Conservation (phyloP, 2,113 vertebrate genomes). For the Struthidea cinerea region DNA sequence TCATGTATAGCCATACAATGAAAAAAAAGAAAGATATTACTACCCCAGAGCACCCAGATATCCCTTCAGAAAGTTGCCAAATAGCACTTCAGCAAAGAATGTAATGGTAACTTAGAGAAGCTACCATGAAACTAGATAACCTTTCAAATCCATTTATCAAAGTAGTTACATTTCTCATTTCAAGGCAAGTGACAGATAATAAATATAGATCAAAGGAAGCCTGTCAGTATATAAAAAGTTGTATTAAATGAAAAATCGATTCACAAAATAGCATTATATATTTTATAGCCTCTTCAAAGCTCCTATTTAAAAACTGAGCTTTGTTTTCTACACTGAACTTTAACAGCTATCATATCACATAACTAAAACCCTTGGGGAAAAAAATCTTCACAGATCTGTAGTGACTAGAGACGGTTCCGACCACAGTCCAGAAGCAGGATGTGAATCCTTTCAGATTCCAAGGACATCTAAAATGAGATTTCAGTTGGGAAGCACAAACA, state of each 20-base stretch:
- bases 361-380: neutral
- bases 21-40: neutral
- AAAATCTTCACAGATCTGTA: neutral
- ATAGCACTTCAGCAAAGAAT: neutral
- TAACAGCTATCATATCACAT: neutral
- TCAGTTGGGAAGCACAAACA: neutral
- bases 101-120: constrained; percentile 1
- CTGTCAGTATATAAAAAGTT: neutral
- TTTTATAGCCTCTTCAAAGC: neutral
- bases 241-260: neutral
- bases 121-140: constrained; percentile 18
- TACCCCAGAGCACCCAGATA: neutral
- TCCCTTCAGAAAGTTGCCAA: neutral
- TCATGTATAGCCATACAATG: neutral
- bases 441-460: neutral
- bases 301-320: neutral
- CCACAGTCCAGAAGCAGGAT: neutral
- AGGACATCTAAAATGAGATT: neutral
- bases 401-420: neutral
- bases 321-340: neutral
- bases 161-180: constrained; percentile 37
- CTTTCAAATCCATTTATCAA: constrained; percentile 38
- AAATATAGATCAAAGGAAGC: constrained; percentile 51
- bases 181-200: constrained; percentile 12
- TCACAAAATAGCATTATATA: neutral